These are phyloP conservation scores for Gallinago media DNA, from an alignment of 2,113 vertebrate species.

Conservation along the genomic window DNA sequence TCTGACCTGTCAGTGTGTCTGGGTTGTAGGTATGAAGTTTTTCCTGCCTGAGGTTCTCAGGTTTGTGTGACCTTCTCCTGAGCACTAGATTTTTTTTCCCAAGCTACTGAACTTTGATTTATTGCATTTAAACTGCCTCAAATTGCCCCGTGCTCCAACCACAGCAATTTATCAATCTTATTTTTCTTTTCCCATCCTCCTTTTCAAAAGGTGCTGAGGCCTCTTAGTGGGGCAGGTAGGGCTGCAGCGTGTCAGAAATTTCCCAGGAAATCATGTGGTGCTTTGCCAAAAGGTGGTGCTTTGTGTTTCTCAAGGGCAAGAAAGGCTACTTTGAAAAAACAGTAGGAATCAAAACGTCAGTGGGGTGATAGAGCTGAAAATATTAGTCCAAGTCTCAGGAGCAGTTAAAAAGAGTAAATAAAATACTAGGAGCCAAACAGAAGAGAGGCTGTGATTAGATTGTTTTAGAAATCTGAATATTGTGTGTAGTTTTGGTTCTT, in stretches of 20 bases:
- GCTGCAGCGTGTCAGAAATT: background rate
- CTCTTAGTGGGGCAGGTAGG: background rate
- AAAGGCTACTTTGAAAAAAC: background rate
- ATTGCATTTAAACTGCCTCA: conserved; percentile 10
- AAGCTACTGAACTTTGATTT: conserved; percentile 9
- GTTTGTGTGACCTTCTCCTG: background rate
- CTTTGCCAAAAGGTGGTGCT: background rate
- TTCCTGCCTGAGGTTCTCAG: background rate
- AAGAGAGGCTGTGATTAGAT: background rate
- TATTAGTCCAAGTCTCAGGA: background rate
- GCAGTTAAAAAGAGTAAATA: background rate
- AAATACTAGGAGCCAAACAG: background rate
- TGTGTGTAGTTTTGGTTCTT: background rate
- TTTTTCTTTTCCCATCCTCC: background rate
- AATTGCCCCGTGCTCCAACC: background rate
- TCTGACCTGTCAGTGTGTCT: background rate
- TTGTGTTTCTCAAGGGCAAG: background rate
- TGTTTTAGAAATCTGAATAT: background rate
- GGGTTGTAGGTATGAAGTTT: background rate
- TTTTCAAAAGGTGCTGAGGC: background rate
- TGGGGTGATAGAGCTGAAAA: background rate
- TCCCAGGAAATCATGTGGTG: background rate
- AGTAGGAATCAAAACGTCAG: background rate
- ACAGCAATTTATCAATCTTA: background rate
- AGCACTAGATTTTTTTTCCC: background rate